Base-by-base conservation (phyloP, 1,140 invertebrate genomes). In the Adelges cooleyi region DNA sequence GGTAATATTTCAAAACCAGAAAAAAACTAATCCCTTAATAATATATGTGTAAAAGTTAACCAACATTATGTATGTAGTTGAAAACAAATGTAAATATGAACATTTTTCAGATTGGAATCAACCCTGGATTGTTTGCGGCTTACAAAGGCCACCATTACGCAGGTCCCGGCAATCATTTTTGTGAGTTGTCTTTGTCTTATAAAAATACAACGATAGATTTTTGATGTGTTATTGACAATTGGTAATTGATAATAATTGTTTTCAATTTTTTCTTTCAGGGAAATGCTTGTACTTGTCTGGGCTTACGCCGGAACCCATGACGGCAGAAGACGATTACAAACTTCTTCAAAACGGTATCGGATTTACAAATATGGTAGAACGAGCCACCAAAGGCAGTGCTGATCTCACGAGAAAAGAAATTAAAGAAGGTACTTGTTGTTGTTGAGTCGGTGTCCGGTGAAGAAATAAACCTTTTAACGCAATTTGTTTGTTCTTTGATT, bases 131-230 rank as follows among this genome's bases (percentile, higher is more conserved):
- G 69, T 95, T 95, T 78, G 92, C 94, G 65, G 95, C 94, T 54
- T 95, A 94, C 78, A 95, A 95, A 77, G 93, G 94, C 9, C 94
- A 97, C 78, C 94, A 98, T 76, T 98, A 98, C 80, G 94, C 94
- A 49, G 95, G 95, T 53, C 94, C 93, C 62, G 94, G 94, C 33
- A 98, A 98, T 79, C 95, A 98, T 79, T 97, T 98, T 77, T 98
- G 95, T 87, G 77, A 84, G 84, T 81, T n/a, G n/a, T 42, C 18
- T 18, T 44, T 44, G n/a, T 38, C 36, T 17, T n/a, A 44, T 44
- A 11, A 44, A 44, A 8, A 38, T 8, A 38, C 36, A 38, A 8
- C 13, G 6, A 8, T 38, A 8, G 36, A 8, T 38, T 38, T 13
- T 38, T 38, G 6, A 38, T 17, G 11, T 52, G 10, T 10, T 27